Conservation (phyloP, 2,113 vertebrate species). For the Cephalopholis sonnerati region DNA sequence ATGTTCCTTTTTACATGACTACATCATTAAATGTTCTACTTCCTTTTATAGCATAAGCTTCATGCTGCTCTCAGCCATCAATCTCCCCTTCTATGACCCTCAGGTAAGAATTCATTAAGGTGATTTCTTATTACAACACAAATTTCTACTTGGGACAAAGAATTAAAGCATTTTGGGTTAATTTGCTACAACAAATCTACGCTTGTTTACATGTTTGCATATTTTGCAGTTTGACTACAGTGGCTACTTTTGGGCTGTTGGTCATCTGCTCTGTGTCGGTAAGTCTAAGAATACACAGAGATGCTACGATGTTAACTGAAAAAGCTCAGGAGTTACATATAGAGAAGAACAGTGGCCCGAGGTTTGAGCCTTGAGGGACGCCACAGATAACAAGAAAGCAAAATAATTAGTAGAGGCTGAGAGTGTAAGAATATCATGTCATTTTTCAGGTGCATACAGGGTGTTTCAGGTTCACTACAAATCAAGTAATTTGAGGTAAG, state of each 20-base stretch:
- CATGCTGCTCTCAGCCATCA: conserved; percentile 87
- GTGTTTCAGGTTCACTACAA: conserved; percentile 87
- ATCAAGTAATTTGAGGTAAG: conserved; percentile 88
- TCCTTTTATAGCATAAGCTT: conserved; percentile 82
- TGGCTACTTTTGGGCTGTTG: conserved; percentile 91
- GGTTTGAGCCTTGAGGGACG: conserved; percentile 8
- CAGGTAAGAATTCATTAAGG: conserved; percentile 83
- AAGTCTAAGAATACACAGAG: conserved; percentile 65
- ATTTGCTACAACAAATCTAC: not conserved
- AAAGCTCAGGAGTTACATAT: not conserved
- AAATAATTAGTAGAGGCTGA: not conserved
- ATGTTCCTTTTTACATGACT: not conserved
- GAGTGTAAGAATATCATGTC: not conserved
- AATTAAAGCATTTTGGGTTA: not conserved
- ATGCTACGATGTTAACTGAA: not conserved
- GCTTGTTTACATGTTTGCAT: not conserved
- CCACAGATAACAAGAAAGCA: not conserved
- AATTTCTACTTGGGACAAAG: too few relatives aligned
- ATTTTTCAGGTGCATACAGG: conserved; percentile 90
- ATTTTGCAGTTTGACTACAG: conserved; percentile 88
- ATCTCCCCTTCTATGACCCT: conserved; percentile 87
- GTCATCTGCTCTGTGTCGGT: conserved; percentile 92
- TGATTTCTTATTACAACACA: not conserved
- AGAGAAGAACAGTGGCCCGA: not conserved
- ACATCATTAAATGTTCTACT: not conserved